Evolutionary conservation across 1,140 invertebrate genomes (phyloP), one percentile per base, ranked within the genome.

Genomic region (Drosophila serrata): DNA sequence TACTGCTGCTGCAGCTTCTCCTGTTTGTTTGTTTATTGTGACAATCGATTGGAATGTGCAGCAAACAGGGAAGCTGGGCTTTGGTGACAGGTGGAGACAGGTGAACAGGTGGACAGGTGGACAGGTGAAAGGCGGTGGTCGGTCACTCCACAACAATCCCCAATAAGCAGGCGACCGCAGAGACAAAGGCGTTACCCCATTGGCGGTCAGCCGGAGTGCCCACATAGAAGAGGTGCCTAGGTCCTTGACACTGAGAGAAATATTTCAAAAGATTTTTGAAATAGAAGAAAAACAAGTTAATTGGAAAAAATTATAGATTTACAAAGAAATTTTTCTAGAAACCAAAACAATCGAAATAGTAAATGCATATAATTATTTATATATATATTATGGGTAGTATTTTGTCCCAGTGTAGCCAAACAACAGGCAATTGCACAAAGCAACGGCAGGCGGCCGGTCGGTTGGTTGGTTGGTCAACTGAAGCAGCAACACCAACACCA

Each of bases 41-140:
- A 73, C 62, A 65, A 82, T 82, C 80, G 81, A 82, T 82, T 79
- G 80, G 58, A 78, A 78, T 56, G 79, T 77, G 53, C 65, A 73
- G 55, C 17, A 24, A 57, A n/a, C 37, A 19, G 43, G 33, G 5
- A 29, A 22, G 27, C 29, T 19, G 57, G 27, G 8, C 19, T 6
- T 15, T n/a, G 2, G 8, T 27, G 57, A 39, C 12, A 42, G 62
- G 29, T 65, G 31, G 27, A 43, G 46, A 31, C 46, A 68, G 60
- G n/a, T 46, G 24, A 15, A 33, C 48, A 51, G 17, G 6, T 13
- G 48, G 48, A 2, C 4, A 31, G 46, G 5, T 12, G 46, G 46
- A 6, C 6, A 31, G 27, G 35, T 49, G 45, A 29, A 24, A 63
- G 59, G 24, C 49, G 31, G 27, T 29, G 22, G 8, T 15, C 5